phyloP scores from a whole-genome alignment of 2,888 invertebrate species.

The Chloromyia formosa region DNA sequence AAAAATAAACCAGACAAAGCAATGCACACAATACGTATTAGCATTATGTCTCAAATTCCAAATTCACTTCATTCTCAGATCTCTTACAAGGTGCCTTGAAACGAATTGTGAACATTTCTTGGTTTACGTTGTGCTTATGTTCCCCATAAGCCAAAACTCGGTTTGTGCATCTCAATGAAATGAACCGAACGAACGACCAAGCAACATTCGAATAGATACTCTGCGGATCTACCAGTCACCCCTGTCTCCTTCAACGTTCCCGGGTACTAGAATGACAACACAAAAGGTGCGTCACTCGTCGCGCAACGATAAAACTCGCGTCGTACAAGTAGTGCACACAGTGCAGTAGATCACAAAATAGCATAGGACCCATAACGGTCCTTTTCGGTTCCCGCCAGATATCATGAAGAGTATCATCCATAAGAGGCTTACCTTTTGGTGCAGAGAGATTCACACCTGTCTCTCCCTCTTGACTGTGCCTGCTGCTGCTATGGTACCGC shows the following conservation, averaged over 20 bases:
- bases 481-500: slow-evolving; percentile 43
- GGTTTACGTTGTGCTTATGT: too few relatives aligned
- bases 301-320: too few relatives aligned
- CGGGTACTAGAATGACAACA: slow-evolving; percentile 1
- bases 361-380: slow-evolving; percentile 28
- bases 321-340: slow-evolving; percentile 11
- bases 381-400: slow-evolving; percentile 28
- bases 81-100: too few relatives aligned
- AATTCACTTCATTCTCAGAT: too few relatives aligned
- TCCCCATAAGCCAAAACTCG: slow-evolving; percentile 13
- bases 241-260: slow-evolving; percentile 1
- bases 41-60: too few relatives aligned
- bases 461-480: slow-evolving; percentile 44
- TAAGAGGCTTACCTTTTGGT: slow-evolving; percentile 25
- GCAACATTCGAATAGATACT: background rate
- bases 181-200: background rate
- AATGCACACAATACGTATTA: too few relatives aligned
- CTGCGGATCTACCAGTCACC: background rate
- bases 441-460: slow-evolving; percentile 46
- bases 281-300: slow-evolving; percentile 32
- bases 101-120: too few relatives aligned
- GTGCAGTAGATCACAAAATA: slow-evolving; percentile 36
- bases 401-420: slow-evolving; percentile 17
- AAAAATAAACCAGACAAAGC: too few relatives aligned
- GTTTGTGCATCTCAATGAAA: slow-evolving; percentile 11